Evolutionary conservation across 1,140 invertebrate genomes (phyloP).

Genomic region (Lycorma delicatula): DNA sequence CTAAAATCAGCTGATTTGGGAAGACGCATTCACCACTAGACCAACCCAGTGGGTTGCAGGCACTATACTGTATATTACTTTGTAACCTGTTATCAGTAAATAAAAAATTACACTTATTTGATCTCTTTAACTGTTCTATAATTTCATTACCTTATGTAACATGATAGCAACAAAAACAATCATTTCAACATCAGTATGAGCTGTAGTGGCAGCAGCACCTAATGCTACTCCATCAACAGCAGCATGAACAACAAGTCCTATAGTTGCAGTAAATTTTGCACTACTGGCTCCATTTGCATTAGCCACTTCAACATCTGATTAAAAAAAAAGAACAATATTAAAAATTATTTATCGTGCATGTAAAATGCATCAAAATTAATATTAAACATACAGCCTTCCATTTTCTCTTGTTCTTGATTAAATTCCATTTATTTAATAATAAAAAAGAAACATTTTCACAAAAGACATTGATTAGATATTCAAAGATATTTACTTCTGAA

Average conservation of each 20-base stretch:
- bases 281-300: conserved; percentile 49
- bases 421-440: no score
- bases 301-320: conserved; percentile 41
- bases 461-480: no score
- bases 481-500: no score
- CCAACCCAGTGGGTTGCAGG: no score
- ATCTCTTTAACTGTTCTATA: no score
- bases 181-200: conserved; percentile 91
- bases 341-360: neutral
- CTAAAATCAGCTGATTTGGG: no score
- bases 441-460: no score
- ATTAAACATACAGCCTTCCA: no score
- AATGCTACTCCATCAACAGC: conserved; percentile 95
- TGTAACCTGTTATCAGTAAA: no score
- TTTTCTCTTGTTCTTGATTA: no score
- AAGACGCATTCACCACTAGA: no score
- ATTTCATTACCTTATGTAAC: conserved; percentile 91
- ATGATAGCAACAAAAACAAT: conserved; percentile 98
- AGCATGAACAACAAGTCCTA: conserved; percentile 95
- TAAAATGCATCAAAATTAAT: neutral
- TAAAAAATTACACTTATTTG: no score
- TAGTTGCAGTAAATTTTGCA: conserved; percentile 81
- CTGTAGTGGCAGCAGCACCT: conserved; percentile 90
- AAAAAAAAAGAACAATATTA: neutral
- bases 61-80: neutral